Base-by-base conservation (phyloP, 2,797 vertebrate genomes). In the Neosalanx taihuensis region DNA sequence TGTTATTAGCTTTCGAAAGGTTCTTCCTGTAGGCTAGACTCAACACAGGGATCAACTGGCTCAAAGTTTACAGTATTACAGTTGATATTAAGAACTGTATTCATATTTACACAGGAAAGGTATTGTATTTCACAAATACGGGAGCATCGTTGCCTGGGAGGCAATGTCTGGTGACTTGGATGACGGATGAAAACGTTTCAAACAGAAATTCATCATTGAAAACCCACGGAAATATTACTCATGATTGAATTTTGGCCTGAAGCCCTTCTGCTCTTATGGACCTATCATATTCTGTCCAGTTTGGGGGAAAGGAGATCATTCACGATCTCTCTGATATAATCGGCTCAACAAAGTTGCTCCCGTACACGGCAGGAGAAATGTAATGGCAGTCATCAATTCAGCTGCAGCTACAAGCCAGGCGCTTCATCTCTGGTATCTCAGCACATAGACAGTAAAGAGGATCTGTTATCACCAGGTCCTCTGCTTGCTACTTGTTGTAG, bases 351-450 rank as follows among this genome's bases (percentile, higher is more conserved):
- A 67, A 79, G 73, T 75, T 73, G 77, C 76, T 69, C 62, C 75
- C 69, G 66, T 73, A 77, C 74, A 70, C 75, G 71, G 72, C 75
- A 70, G 73, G 76, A 35, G 15, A 29, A 70, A 74, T 72, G 82
- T 81, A 85, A 83, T 84, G 76, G 79, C 70, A 76, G 81, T 81
- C 77, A 84, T 84, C 82, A 82, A 77, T 85, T 78, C 76, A 75
- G 70, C 72, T 77, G 75, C 72, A 80, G 74, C 66, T 64, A 79
- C 71, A 72, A 66, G 71, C 70, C 76, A 13, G 74, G 70, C 84
- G 77, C 73, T 81, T 78, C 78, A 81, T 85, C 78, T 83, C 75
- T 61, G 29, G 68, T 72, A 77, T 75, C 79, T 68, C 51, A 64
- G 64, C 69, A 46, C 73, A 67, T 23, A 23, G 76, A 76, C 76